Evolutionary conservation across 2,888 invertebrate genomes (phyloP).

Genomic region (Lochmaea crataegi): DNA sequence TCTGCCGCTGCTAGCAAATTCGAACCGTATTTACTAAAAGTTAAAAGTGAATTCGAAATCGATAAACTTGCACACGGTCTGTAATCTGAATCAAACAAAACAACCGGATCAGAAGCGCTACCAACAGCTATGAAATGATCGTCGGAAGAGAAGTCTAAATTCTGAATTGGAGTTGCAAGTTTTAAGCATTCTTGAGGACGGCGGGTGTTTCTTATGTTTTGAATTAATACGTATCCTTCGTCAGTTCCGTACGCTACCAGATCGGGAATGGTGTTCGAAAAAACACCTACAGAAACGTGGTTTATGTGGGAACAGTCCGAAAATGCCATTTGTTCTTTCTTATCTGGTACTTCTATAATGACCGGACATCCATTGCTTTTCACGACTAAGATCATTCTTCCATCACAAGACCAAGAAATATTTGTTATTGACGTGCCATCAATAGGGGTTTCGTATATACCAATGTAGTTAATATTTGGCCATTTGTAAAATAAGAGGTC

Average conservation of each 20-base stretch:
- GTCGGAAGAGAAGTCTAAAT: constrained; percentile 54
- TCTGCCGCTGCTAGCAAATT: constrained; percentile 48
- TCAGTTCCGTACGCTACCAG: constrained; percentile 53
- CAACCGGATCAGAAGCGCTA: constrained; percentile 46
- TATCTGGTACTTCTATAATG: constrained; percentile 43
- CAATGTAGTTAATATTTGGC: constrained; percentile 63
- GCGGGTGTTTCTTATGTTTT: constrained; percentile 48
- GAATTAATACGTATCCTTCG: constrained; percentile 52
- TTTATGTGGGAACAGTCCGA: constrained; percentile 38
- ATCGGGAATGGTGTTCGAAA: constrained; percentile 50
- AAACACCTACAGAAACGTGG: constrained; percentile 48
- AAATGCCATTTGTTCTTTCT: constrained; percentile 39
- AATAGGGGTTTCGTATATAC: constrained; percentile 49
- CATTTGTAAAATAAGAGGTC: constrained; percentile 69
- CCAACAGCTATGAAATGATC: constrained; percentile 53
- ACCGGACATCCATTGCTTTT: constrained; percentile 52
- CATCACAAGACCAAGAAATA: constrained; percentile 59
- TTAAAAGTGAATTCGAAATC: constrained; percentile 48
- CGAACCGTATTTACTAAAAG: constrained; percentile 44
- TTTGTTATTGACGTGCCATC: constrained; percentile 52
- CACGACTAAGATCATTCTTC: constrained; percentile 52
- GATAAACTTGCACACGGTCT: constrained; percentile 49
- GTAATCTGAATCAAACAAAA: constrained; percentile 46
- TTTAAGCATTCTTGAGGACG: constrained; percentile 28
- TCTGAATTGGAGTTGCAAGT: constrained; percentile 41